Evolutionary conservation across 2,888 invertebrate species (phyloP).

Genomic region (Chromoteleia sp.): DNA sequence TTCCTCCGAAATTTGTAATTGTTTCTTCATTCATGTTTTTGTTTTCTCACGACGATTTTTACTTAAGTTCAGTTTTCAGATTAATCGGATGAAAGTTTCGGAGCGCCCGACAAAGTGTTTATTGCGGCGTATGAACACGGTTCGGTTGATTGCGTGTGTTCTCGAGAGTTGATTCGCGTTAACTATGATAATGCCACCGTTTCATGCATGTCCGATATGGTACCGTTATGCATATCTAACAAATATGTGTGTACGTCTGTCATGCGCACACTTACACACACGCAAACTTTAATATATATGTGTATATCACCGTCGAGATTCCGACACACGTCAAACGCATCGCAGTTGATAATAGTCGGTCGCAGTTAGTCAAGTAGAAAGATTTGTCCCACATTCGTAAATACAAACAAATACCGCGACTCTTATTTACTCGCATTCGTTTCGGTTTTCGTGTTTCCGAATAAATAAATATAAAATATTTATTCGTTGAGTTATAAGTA

Average conservation of each 20-base stretch:
- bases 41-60: neutral
- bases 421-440: too few relatives aligned
- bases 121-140: constrained; percentile 53
- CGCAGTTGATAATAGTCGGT: constrained; percentile 31
- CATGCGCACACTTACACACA: constrained; percentile 3
- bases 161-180: constrained; percentile 60
- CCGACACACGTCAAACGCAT: constrained; percentile 48
- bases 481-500: too few relatives aligned
- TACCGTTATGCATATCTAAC: constrained; percentile 53
- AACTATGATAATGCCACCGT: constrained; percentile 59
- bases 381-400: neutral
- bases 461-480: too few relatives aligned
- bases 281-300: neutral
- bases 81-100: constrained; percentile 28
- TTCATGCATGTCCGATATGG: constrained; percentile 53
- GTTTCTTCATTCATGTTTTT: too few relatives aligned
- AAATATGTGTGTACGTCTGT: constrained; percentile 11
- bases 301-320: constrained; percentile 11
- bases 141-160: constrained; percentile 33
- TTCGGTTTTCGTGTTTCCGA: too few relatives aligned
- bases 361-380: constrained; percentile 7
- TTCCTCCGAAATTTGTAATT: too few relatives aligned
- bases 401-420: too few relatives aligned
- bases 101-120: constrained; percentile 57
- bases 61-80: neutral